Conservation (phyloP, 2,797 vertebrate genomes). For the Darevskia mixta region DNA sequence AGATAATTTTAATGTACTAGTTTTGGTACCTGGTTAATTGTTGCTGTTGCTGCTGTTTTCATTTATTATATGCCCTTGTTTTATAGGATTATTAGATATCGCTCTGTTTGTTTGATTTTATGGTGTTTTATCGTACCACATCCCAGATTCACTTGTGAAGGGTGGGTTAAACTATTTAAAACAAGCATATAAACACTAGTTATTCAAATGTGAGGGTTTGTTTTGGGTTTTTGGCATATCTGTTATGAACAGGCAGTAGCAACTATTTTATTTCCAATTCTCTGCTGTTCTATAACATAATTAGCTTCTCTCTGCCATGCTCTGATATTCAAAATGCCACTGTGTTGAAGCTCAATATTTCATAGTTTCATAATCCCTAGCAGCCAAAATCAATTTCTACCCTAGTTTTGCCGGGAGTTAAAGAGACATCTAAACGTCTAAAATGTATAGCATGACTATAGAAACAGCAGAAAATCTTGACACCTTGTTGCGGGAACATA, state of each 20-base stretch:
- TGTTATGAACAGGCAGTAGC: not conserved
- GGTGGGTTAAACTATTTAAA: not conserved
- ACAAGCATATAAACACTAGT: too few relatives aligned
- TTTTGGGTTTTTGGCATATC: not conserved
- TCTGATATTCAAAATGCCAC: slow-evolving; percentile 6
- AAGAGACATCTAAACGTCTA: not conserved
- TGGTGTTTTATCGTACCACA: too few relatives aligned
- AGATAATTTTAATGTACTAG: too few relatives aligned
- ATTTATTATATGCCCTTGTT: too few relatives aligned
- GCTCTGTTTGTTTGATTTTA: too few relatives aligned
- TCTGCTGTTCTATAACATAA: not conserved
- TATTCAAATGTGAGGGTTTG: not conserved
- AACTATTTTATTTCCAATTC: not conserved
- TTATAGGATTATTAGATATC: too few relatives aligned
- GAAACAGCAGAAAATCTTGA: not conserved
- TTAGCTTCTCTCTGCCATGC: not conserved
- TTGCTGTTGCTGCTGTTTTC: too few relatives aligned
- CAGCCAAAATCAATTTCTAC: slow-evolving; percentile 5
- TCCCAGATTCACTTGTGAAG: too few relatives aligned
- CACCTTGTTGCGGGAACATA: not conserved
- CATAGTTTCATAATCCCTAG: slow-evolving; percentile 11
- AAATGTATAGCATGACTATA: not conserved
- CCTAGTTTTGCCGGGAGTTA: not conserved
- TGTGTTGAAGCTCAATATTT: not conserved
- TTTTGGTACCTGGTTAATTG: too few relatives aligned